Evolutionary conservation across 2,113 vertebrate species (phyloP), one percentile per base, ranked within the genome.

Genomic region (Syngnathus typhle): DNA sequence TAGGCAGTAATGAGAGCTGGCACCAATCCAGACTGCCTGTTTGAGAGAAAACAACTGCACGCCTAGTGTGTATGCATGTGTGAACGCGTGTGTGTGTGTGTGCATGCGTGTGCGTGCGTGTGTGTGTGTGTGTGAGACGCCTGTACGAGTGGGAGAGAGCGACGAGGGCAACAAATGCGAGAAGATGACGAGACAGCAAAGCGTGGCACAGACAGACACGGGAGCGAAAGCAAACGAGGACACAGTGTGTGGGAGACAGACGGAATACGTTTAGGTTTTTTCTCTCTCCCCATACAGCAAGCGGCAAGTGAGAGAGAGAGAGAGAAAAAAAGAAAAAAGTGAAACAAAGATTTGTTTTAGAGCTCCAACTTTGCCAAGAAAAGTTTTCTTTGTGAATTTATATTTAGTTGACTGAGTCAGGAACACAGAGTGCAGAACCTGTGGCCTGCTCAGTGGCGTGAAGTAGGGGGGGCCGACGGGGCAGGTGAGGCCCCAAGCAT

Each of bases 1-100:
- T 86, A 72, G 41, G 85, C 82, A 85, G 89, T 89, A 89, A 91
- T 88, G 79, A 90, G 84, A 83, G 79, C 74, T 91, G 88, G 87
- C 86, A 86, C 70, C 23, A 69, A 85, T 82, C 87, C 89, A 89
- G 68, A 76, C 85, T 80, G 76, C 70, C 74, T 80, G 78, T 76
- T 71, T 71, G 79, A 84, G 82, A 84, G 84, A 85, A 86, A 88
- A 82, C 85, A 84, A 85, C 82, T 87, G 78, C 23, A 49, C 66
- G 59, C 10, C 37, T 67, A 70, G 75, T 76, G 77, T 77, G 70
- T 69, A 61, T 75, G 54, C 73, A 72, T 64, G 77, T 70, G 64
- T 71, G 63, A 69, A 65, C 60, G 68, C 72, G 41, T 65, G 46
- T 67, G 65, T 73, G 79, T 74, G 70, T 67, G 60, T 72, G 46